A percentile compares a stretch with the other conserved stretches of the same genome.
phyloP scores from a whole-genome alignment of 1,140 invertebrate species.

The Mizuhopecten yessoensis region DNA sequence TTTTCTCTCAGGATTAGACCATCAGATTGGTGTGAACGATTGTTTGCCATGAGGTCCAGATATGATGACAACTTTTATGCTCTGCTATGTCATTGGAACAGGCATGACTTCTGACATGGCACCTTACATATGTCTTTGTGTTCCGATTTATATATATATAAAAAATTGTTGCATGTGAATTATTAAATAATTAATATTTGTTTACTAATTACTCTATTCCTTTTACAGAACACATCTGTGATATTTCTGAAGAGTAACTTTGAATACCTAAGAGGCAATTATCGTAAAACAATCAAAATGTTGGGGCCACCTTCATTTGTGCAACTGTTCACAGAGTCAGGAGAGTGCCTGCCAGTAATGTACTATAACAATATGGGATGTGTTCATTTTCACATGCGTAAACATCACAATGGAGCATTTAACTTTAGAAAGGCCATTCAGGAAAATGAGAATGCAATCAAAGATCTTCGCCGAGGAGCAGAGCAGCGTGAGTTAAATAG shows the following conservation, averaged over 20 bases:
- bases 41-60: too few relatives aligned
- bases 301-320: constrained; percentile 84
- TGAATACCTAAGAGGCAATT: constrained; percentile 89
- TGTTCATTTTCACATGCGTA: constrained; percentile 93
- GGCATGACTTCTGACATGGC: too few relatives aligned
- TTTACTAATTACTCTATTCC: constrained; percentile 19
- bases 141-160: too few relatives aligned
- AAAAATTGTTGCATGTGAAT: too few relatives aligned
- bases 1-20: too few relatives aligned
- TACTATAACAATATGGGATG: constrained; percentile 96
- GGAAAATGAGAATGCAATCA: constrained; percentile 88
- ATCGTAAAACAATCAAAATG: constrained; percentile 88
- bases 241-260: constrained; percentile 89
- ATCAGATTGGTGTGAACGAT: too few relatives aligned
- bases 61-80: too few relatives aligned
- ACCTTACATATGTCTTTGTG: too few relatives aligned
- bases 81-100: too few relatives aligned
- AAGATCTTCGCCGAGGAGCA: constrained; percentile 77
- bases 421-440: constrained; percentile 93
- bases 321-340: constrained; percentile 69
- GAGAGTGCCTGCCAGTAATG: constrained; percentile 85
- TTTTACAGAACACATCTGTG: constrained; percentile 85
- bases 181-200: too few relatives aligned
- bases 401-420: constrained; percentile 92
- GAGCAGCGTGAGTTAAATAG: constrained; percentile 61